These are phyloP conservation scores for Eulemur macaco DNA, from an alignment of 2,113 vertebrate genomes.

Conservation along the genomic window DNA sequence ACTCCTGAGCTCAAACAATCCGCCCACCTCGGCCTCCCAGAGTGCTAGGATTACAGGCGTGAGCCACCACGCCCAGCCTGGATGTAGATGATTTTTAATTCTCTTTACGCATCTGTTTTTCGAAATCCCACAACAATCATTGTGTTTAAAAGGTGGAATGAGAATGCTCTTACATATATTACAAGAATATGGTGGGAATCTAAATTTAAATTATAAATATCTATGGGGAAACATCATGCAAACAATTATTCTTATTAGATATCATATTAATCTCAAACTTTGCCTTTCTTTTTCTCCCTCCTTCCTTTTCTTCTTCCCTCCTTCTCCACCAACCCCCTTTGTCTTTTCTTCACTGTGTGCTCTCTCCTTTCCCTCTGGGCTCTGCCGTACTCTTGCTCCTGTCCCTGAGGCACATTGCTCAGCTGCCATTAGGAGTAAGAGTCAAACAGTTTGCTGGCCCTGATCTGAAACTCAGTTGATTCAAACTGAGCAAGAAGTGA, in stretches of 20 bases:
- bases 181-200: neutral
- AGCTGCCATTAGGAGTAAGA: neutral
- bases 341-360: neutral
- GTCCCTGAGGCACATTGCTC: neutral
- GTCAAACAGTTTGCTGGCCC: constrained; percentile 9
- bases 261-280: neutral
- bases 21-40: no score
- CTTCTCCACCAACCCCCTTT: neutral
- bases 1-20: no score
- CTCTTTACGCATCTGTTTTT: neutral
- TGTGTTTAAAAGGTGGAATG: neutral
- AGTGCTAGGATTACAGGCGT: no score
- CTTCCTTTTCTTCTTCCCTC: neutral
- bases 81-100: neutral
- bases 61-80: neutral
- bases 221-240: neutral
- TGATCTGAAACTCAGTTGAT: constrained; percentile 46
- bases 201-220: neutral
- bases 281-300: neutral
- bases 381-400: neutral
- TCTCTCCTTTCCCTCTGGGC: neutral
- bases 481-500: constrained; percentile 58
- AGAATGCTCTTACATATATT: neutral
- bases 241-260: neutral
- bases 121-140: neutral